A percentile compares a stretch with the other conserved stretches of the same genome.
Evolutionary conservation across 2,888 invertebrate species (phyloP).

Genomic region (Macropis europaea): DNA sequence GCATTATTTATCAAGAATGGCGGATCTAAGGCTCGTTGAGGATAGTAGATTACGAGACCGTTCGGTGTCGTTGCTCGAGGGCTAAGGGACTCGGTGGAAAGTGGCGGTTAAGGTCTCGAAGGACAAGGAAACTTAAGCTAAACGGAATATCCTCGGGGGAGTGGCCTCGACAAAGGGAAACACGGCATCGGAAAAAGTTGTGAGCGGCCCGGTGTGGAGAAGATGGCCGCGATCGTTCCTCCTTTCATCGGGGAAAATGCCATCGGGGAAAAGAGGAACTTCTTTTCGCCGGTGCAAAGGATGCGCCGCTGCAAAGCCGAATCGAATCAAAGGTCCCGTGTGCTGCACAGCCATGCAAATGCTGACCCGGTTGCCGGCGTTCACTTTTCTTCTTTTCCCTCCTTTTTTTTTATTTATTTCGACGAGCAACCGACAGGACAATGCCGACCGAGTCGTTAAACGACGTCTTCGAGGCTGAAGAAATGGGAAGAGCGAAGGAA

Average conservation of each 20-base stretch:
- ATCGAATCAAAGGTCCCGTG: background rate
- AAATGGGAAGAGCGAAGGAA: too few species aligned
- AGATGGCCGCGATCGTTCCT: slow-evolving; percentile 12
- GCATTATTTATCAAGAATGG: slow-evolving; percentile 9
- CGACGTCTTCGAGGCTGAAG: too few species aligned
- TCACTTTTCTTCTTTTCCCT: background rate
- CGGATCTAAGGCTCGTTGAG: background rate
- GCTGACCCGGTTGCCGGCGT: background rate
- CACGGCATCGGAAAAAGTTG: slow-evolving; percentile 40
- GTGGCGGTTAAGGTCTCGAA: slow-evolving; percentile 12
- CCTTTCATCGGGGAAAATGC: slow-evolving; percentile 16
- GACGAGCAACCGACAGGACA: too few species aligned
- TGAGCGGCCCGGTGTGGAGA: background rate
- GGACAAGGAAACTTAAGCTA: slow-evolving; percentile 34
- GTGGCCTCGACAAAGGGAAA: slow-evolving; percentile 32
- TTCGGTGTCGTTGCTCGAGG: background rate
- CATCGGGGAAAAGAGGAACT: too few species aligned
- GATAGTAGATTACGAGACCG: background rate
- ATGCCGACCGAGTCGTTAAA: too few species aligned
- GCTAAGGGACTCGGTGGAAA: background rate
- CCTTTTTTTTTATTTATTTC: too few species aligned
- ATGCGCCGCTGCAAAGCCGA: too few species aligned
- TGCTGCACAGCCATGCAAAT: too few species aligned
- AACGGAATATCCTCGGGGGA: slow-evolving; percentile 37
- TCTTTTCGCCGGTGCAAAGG: too few species aligned